phyloP scores from a whole-genome alignment of 2,797 vertebrate genomes.

The Pelobates cultripes region DNA sequence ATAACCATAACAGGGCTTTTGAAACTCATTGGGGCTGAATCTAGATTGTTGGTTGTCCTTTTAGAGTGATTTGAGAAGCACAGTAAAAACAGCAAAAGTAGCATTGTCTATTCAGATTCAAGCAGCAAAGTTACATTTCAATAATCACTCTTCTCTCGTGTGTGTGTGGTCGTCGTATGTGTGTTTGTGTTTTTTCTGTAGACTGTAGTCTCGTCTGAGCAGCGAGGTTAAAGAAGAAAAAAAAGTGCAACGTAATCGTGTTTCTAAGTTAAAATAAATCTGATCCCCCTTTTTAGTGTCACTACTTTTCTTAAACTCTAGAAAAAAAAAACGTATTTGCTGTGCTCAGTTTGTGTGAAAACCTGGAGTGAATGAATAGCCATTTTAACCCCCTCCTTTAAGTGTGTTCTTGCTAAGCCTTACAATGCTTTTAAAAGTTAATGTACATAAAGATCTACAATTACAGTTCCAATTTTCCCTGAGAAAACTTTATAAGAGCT shows the following conservation, averaged over 20 bases:
- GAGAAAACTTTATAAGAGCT: constrained; percentile 75
- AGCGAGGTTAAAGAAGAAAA: not conserved
- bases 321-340: constrained; percentile 56
- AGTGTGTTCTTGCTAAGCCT: constrained; percentile 52
- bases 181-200: no score
- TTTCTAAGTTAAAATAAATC: constrained; percentile 30
- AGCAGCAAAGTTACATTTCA: no score
- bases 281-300: not conserved
- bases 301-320: constrained; percentile 26
- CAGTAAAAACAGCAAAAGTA: no score
- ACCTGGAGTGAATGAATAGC: constrained; percentile 63
- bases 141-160: no score
- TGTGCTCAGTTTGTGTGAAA: constrained; percentile 56
- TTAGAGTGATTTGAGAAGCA: no score
- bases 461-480: constrained; percentile 71
- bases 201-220: no score
- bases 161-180: no score
- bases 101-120: no score
- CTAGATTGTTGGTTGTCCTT: no score
- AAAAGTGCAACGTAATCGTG: not conserved
- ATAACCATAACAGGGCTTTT: no score
- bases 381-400: constrained; percentile 27
- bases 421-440: constrained; percentile 60
- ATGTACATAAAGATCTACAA: constrained; percentile 57
- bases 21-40: no score